These are phyloP conservation scores for Eurytoma californica DNA, from an alignment of 2,888 invertebrate species.

Conservation along the genomic window DNA sequence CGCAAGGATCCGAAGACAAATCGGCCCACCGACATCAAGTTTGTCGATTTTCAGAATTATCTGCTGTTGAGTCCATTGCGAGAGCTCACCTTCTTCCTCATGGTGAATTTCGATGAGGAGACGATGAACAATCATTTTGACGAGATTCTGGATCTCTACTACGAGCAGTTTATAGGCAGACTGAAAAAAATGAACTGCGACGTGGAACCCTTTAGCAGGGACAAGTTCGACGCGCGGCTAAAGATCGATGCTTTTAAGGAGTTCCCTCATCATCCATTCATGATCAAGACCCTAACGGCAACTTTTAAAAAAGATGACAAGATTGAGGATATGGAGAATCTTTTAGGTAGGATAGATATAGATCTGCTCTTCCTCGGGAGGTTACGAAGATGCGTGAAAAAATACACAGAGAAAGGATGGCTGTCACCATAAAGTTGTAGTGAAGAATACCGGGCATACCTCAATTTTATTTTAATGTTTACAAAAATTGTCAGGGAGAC, in stretches of 20 bases:
- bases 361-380: not conserved
- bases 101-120: slow-evolving; percentile 75
- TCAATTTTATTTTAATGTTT: no score
- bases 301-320: slow-evolving; percentile 29
- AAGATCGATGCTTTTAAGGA: slow-evolving; percentile 60
- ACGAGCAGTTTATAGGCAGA: slow-evolving; percentile 75
- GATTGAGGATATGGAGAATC: slow-evolving; percentile 60
- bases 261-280: slow-evolving; percentile 63
- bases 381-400: slow-evolving; percentile 13
- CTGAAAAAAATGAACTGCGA: slow-evolving; percentile 73
- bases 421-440: not conserved
- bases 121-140: slow-evolving; percentile 75
- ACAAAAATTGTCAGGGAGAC: no score
- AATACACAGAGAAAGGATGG: slow-evolving; percentile 25
- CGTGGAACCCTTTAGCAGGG: slow-evolving; percentile 62
- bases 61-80: slow-evolving; percentile 76
- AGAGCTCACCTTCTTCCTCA: slow-evolving; percentile 78
- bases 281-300: slow-evolving; percentile 64
- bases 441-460: no score
- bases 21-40: slow-evolving; percentile 74
- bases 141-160: slow-evolving; percentile 76
- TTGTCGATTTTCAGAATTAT: slow-evolving; percentile 79
- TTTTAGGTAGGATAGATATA: slow-evolving; percentile 30
- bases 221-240: slow-evolving; percentile 62
- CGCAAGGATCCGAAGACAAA: slow-evolving; percentile 68